These are phyloP conservation scores for Trematomus bernacchii DNA, from an alignment of 2,797 vertebrate genomes.

Conservation along the genomic window DNA sequence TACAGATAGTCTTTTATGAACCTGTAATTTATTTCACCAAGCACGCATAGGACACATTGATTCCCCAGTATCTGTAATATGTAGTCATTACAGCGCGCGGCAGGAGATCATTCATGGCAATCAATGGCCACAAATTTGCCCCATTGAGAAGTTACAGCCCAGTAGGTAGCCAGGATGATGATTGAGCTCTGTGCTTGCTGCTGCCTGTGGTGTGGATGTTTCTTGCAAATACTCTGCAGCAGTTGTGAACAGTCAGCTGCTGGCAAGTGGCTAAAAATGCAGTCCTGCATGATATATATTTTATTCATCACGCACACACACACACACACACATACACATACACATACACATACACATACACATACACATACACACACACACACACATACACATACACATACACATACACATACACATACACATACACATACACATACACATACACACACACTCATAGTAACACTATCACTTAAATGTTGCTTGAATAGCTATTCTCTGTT, in stretches of 20 bases:
- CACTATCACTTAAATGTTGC: constrained; percentile 26
- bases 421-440: constrained; percentile 3
- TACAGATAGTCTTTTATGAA: constrained; percentile 78
- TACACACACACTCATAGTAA: constrained; percentile 3
- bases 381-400: neutral
- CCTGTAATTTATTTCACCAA: constrained; percentile 81
- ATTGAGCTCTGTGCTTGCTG: constrained; percentile 64
- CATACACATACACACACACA: constrained; percentile 10
- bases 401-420: constrained; percentile 13
- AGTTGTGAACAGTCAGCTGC: constrained; percentile 65
- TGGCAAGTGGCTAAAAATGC: constrained; percentile 55
- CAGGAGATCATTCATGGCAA: constrained; percentile 81
- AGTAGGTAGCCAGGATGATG: constrained; percentile 70
- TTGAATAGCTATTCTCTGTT: constrained; percentile 45
- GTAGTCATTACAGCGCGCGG: constrained; percentile 79
- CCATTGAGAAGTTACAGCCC: constrained; percentile 80
- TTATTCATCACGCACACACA: constrained; percentile 28
- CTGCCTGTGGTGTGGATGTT: constrained; percentile 63
- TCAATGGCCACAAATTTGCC: constrained; percentile 82
- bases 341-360: constrained; percentile 5
- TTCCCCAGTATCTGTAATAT: constrained; percentile 80
- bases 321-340: constrained; percentile 10
- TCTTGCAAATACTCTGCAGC: constrained; percentile 58
- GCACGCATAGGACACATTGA: constrained; percentile 79
- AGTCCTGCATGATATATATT: constrained; percentile 57